Conservation (phyloP, 2,888 invertebrate species). For the Poecilobothrus nobilitatus region DNA sequence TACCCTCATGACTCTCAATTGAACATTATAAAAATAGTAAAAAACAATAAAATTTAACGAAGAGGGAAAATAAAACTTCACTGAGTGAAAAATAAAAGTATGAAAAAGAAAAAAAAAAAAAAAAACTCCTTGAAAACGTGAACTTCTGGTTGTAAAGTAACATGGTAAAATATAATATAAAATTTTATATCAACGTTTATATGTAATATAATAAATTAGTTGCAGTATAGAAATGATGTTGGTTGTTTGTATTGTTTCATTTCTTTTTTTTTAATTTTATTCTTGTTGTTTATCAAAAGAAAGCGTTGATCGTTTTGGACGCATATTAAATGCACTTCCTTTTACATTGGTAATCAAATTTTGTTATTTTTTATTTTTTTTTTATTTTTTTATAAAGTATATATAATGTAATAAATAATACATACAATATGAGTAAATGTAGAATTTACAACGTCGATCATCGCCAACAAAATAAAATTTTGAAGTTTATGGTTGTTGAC, state of each 20-base stretch:
- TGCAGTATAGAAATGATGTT: not conserved
- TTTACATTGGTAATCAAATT: not conserved
- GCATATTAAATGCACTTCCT: slow-evolving; percentile 6
- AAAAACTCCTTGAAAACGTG: too few species aligned
- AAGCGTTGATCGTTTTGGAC: not conserved
- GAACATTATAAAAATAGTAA: not conserved
- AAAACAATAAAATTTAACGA: not conserved
- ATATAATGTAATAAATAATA: too few species aligned
- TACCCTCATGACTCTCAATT: not conserved
- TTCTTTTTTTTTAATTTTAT: not conserved
- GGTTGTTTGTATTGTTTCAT: not conserved
- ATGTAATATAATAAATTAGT: not conserved
- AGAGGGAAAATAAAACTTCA: not conserved
- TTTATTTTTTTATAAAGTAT: too few species aligned
- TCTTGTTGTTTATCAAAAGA: not conserved
- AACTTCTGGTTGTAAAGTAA: too few species aligned
- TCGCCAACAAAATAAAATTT: not conserved
- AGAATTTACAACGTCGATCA: too few species aligned
- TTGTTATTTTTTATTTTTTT: too few species aligned
- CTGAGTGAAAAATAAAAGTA: too few species aligned
- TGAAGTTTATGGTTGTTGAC: not conserved
- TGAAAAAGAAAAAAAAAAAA: too few species aligned
- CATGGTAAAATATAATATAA: too few species aligned
- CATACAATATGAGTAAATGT: too few species aligned
- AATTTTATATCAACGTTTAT: too few species aligned